These are phyloP conservation scores for Sebastes matsubarae DNA, from an alignment of 2,797 vertebrate species.

Conservation along the genomic window DNA sequence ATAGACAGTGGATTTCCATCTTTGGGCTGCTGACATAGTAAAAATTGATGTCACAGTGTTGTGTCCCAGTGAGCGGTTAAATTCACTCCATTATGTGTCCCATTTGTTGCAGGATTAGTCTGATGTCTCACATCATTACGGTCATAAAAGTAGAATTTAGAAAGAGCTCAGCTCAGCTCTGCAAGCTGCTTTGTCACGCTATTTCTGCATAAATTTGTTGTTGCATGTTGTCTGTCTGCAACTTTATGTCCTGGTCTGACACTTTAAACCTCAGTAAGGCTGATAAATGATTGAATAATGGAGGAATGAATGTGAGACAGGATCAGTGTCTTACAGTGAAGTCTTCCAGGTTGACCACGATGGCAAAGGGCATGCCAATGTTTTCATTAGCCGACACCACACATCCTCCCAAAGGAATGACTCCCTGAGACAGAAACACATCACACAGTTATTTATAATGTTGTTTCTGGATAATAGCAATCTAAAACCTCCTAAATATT, in stretches of 20 bases:
- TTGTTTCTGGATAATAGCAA: not conserved
- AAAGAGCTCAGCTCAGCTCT: not conserved
- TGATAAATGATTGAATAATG: not conserved
- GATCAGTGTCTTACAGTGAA: slow-evolving; percentile 86
- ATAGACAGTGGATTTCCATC: not conserved
- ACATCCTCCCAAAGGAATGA: slow-evolving; percentile 94
- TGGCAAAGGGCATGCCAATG: slow-evolving; percentile 92
- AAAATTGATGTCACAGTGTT: not conserved
- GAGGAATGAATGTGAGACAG: not conserved
- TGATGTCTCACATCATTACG: not conserved
- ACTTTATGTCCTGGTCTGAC: fast-evolving
- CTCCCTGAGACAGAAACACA: slow-evolving; percentile 82
- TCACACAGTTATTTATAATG: not conserved
- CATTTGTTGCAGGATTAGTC: slow-evolving; percentile 5
- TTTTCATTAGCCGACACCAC: slow-evolving; percentile 90
- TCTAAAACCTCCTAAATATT: not conserved
- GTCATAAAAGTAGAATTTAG: not conserved
- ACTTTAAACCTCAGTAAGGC: not conserved
- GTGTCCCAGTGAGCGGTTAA: not conserved
- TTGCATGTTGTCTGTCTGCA: not conserved
- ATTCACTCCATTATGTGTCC: not conserved
- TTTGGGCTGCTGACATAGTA: not conserved
- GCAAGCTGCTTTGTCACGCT: not conserved
- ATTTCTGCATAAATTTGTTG: not conserved
- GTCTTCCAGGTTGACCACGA: slow-evolving; percentile 93